Percentiles rank a stretch among this genome's conserved stretches.
Evolutionary conservation across 2,113 vertebrate species (phyloP).

Genomic region (Alouatta palliata): DNA sequence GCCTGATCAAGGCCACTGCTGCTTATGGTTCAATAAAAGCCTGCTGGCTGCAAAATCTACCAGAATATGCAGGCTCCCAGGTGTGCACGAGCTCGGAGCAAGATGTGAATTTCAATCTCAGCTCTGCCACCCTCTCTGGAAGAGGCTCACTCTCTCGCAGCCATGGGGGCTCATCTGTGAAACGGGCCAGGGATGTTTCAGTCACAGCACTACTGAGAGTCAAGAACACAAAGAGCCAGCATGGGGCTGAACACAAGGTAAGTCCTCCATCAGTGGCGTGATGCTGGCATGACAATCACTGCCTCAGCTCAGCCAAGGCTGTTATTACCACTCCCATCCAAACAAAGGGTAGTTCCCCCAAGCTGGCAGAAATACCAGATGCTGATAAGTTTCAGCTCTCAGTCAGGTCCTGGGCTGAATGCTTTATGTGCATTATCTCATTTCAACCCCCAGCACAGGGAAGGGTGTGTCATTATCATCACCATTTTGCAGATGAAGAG

Average conservation of each 20-base stretch:
- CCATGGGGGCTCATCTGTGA: background rate
- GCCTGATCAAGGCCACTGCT: background rate
- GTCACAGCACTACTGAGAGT: background rate
- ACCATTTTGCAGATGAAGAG: background rate
- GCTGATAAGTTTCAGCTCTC: background rate
- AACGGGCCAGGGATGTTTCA: background rate
- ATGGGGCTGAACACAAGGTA: background rate
- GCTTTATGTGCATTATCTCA: background rate
- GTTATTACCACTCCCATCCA: background rate
- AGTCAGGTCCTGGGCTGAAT: background rate
- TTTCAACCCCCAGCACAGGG: rapidly evolving
- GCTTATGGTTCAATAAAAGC: background rate
- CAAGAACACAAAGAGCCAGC: background rate
- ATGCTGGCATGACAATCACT: background rate
- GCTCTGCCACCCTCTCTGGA: background rate
- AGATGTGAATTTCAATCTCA: background rate
- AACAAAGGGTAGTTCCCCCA: too few relatives aligned
- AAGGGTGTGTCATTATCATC: background rate
- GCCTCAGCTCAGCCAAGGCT: too few relatives aligned
- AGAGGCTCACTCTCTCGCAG: background rate
- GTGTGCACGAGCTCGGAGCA: rapidly evolving
- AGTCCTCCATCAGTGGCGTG: rapidly evolving
- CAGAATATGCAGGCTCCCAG: rapidly evolving
- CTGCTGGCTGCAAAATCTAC: background rate
- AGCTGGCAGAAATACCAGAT: background rate